Percentiles rank a stretch among this genome's conserved stretches.
These are phyloP conservation scores for Acanthurus tractus DNA, from an alignment of 2,797 vertebrate genomes.

Conservation along the genomic window DNA sequence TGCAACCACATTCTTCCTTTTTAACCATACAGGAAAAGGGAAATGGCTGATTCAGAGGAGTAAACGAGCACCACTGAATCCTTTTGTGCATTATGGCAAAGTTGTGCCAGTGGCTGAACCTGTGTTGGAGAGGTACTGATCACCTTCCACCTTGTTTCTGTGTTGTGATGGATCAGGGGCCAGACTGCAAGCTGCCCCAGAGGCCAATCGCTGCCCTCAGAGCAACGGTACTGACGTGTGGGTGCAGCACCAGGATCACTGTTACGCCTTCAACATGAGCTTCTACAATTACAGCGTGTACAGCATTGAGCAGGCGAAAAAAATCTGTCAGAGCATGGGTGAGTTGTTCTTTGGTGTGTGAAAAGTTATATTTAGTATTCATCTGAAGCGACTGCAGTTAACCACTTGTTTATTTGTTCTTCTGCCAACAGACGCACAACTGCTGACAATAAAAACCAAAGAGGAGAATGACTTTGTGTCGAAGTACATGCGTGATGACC, in stretches of 20 bases:
- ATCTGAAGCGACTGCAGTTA: neutral
- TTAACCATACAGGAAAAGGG: neutral
- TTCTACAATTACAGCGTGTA: slow-evolving; percentile 90
- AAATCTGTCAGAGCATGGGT: slow-evolving; percentile 89
- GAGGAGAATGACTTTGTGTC: slow-evolving; percentile 94
- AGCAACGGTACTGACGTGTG: slow-evolving; percentile 79
- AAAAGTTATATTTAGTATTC: neutral
- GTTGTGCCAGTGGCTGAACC: neutral
- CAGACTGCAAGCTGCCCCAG: slow-evolving; percentile 29
- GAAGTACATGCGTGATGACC: slow-evolving; percentile 85
- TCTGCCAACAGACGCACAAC: slow-evolving; percentile 83
- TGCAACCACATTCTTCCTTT: neutral
- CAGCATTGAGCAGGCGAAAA: slow-evolving; percentile 84
- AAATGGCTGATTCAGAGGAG: neutral
- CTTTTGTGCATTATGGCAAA: neutral
- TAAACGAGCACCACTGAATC: no score
- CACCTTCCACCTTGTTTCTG: slow-evolving; percentile 4
- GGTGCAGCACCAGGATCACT: slow-evolving; percentile 89
- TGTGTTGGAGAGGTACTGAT: neutral
- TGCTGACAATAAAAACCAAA: slow-evolving; percentile 89
- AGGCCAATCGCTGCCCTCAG: slow-evolving; percentile 82
- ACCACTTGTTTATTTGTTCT: neutral
- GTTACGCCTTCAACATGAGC: slow-evolving; percentile 89
- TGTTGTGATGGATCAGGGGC: slow-evolving; percentile 71
- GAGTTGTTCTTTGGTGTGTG: slow-evolving; percentile 28